These are phyloP conservation scores for Musca domestica DNA, from an alignment of 1,140 invertebrate species.

Conservation along the genomic window DNA sequence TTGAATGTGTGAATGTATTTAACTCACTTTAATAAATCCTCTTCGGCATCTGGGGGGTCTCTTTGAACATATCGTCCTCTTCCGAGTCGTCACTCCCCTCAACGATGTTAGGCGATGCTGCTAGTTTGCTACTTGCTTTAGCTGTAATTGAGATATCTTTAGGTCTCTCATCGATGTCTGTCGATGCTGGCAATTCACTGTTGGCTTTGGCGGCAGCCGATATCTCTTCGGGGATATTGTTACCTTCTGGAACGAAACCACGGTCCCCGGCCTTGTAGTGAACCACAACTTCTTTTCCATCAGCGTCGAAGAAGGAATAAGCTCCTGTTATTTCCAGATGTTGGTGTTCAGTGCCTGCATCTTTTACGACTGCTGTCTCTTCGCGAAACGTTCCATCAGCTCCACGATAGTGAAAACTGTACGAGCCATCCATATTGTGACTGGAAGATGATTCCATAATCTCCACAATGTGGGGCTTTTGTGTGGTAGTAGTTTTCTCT, in stretches of 20 bases:
- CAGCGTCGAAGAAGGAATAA: slow-evolving; percentile 45
- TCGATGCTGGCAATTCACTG: slow-evolving; percentile 27
- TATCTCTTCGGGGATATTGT: slow-evolving; percentile 38
- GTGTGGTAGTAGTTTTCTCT: background rate
- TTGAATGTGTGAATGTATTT: too few species aligned
- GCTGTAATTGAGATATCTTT: too few species aligned
- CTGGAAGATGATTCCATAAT: slow-evolving; percentile 41
- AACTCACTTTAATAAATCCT: too few species aligned
- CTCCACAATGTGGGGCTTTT: slow-evolving; percentile 27
- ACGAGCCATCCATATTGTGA: slow-evolving; percentile 44
- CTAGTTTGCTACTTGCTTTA: slow-evolving; percentile 34
- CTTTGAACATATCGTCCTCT: too few species aligned
- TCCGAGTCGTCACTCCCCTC: too few species aligned
- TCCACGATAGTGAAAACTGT: slow-evolving; percentile 42
- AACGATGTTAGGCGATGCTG: background rate
- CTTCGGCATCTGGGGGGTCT: too few species aligned
- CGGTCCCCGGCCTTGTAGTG: slow-evolving; percentile 46
- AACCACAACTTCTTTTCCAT: slow-evolving; percentile 43
- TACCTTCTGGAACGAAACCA: slow-evolving; percentile 48
- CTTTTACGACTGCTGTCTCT: slow-evolving; percentile 40
- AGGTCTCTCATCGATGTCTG: too few species aligned
- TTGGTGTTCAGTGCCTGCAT: slow-evolving; percentile 39
- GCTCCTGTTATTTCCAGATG: slow-evolving; percentile 43
- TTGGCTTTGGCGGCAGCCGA: slow-evolving; percentile 41
- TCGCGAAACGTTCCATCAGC: slow-evolving; percentile 44